phyloP scores from a whole-genome alignment of 2,797 vertebrate species.

The Siniperca scherzeri region DNA sequence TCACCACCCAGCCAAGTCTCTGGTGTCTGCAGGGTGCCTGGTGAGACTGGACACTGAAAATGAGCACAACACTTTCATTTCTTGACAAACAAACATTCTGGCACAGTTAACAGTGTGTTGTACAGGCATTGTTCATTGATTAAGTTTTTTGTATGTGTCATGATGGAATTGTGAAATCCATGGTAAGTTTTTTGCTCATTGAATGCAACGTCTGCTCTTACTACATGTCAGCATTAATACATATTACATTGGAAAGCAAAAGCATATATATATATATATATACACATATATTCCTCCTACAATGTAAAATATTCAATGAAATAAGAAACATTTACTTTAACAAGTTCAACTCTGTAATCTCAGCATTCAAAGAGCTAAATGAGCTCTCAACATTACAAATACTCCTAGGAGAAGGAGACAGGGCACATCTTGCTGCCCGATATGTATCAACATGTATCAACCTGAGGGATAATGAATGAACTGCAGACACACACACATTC shows the following conservation, averaged over 20 bases:
- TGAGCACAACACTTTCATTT: neutral
- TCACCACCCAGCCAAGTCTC: constrained; percentile 5
- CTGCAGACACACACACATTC: too few relatives aligned
- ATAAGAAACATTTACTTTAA: too few relatives aligned
- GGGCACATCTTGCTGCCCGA: too few relatives aligned
- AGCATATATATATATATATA: neutral
- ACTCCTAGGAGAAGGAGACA: too few relatives aligned
- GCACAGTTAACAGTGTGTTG: neutral
- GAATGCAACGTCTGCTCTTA: neutral
- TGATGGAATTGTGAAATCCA: neutral
- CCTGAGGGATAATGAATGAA: too few relatives aligned
- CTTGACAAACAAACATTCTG: neutral
- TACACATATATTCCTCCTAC: too few relatives aligned
- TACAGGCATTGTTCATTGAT: neutral
- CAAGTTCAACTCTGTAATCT: too few relatives aligned
- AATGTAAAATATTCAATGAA: too few relatives aligned
- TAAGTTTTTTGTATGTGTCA: neutral
- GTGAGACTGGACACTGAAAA: constrained; percentile 8
- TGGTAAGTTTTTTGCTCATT: neutral
- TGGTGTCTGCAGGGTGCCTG: constrained; percentile 20
- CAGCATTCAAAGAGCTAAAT: too few relatives aligned
- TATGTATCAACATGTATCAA: too few relatives aligned
- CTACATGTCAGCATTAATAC: neutral
- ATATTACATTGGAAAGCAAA: neutral
- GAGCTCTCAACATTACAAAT: too few relatives aligned